Conservation (phyloP, 2,113 vertebrate species). For the Pangasianodon hypophthalmus region DNA sequence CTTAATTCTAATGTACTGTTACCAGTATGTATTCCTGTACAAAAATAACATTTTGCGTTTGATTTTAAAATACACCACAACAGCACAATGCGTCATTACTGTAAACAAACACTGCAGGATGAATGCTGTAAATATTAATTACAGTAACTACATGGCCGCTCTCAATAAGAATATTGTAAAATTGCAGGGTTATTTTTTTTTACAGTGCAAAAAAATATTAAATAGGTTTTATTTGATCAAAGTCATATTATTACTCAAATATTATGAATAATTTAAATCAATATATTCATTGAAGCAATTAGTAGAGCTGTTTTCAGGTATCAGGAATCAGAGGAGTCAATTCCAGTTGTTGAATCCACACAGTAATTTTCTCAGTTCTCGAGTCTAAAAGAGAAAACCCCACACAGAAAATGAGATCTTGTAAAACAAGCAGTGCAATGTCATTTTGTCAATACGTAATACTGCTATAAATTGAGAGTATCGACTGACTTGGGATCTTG, state of each 20-base stretch:
- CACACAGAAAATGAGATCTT: neutral
- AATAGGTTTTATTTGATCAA: neutral
- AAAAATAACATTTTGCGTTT: too few relatives aligned
- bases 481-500: neutral
- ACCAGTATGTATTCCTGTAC: too few relatives aligned
- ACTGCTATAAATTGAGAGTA: neutral
- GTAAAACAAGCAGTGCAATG: neutral
- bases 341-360: neutral
- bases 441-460: neutral
- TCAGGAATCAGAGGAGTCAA: neutral
- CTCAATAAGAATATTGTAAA: neutral
- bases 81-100: too few relatives aligned
- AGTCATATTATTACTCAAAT: neutral
- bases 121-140: too few relatives aligned
- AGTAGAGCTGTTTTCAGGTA: neutral
- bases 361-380: neutral
- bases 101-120: too few relatives aligned
- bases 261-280: neutral
- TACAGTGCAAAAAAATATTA: neutral
- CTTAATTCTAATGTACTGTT: too few relatives aligned
- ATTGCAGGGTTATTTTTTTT: neutral
- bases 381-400: neutral
- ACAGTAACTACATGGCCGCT: neutral
- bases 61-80: too few relatives aligned
- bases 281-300: neutral